Base-by-base conservation (phyloP, 2,113 vertebrate genomes). In the Lagenorhynchus albirostris region DNA sequence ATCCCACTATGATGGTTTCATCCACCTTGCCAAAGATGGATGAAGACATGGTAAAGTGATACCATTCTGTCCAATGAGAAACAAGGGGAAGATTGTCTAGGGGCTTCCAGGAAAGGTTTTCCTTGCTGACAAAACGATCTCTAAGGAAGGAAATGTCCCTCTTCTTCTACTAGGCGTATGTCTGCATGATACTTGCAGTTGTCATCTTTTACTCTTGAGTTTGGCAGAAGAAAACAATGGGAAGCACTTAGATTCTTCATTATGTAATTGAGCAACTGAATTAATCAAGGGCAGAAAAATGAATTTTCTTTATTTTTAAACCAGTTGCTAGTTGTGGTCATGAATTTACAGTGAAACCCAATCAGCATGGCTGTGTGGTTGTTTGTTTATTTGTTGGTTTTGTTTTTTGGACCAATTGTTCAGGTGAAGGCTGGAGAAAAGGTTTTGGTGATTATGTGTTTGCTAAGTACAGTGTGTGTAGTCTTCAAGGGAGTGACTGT, bases 261-360 rank as follows among this genome's bases (percentile, higher is more conserved):
- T 85, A 65, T 62, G 12, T 62, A 81, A 65, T 60, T 67, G n/a
- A 94, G 26, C 23, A 58, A 58, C 33, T 65, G 74, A 91, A 62
- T 53, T 65, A 74, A 68, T 65, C 12, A 53, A 67, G 50, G 38
- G 29, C 20, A 50, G 80, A 60, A 89, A 94, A 84, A 26, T 11
- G 60, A 62, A 91, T 62, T 92, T 50, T 70, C 38, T 80, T 55
- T 92, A 76, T 95, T 79, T 97, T 83, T 58, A 86, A 94, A 84
- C 23, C 38, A 62, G 18, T 85, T 53, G 31, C 65, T 80, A 21
- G 36, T 33, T 44, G 36, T 81, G 33, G 13, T 74, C 70, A 67
- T 83, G 68, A 67, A 68, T 92, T 70, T 68, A 20, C 47, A 74
- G 68, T 62, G 50, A 88, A 82, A 70, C 9, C 23, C 26, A 31